phyloP scores from a whole-genome alignment of 1,140 invertebrate species.

The Tachypleus tridentatus region DNA sequence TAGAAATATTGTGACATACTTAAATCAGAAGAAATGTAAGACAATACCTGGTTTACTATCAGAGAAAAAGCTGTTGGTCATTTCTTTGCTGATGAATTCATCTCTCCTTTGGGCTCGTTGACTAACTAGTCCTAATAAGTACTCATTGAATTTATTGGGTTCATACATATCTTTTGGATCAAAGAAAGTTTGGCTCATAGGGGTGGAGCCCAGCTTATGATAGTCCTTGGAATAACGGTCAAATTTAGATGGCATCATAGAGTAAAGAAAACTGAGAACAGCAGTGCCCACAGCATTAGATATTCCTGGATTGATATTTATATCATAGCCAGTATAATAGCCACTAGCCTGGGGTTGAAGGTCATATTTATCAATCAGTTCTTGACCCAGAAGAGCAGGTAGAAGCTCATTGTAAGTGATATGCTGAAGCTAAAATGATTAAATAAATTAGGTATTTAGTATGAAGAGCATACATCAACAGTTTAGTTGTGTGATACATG shows the following conservation, averaged over 20 bases:
- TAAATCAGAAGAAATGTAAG: not conserved
- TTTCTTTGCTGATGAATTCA: constrained; percentile 39
- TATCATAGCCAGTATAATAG: constrained; percentile 64
- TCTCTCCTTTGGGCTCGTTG: constrained; percentile 40
- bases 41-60: constrained; percentile 24
- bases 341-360: constrained; percentile 49
- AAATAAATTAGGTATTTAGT: not conserved
- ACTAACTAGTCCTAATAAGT: constrained; percentile 36
- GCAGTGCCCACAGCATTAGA: constrained; percentile 60
- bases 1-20: not conserved
- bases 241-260: constrained; percentile 50
- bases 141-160: constrained; percentile 37
- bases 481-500: too few relatives aligned
- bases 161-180: constrained; percentile 44
- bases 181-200: constrained; percentile 43
- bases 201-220: constrained; percentile 33
- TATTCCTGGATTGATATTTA: constrained; percentile 57
- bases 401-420: constrained; percentile 43
- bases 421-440: constrained; percentile 36
- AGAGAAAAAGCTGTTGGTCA: constrained; percentile 40
- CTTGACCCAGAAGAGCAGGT: constrained; percentile 39
- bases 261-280: constrained; percentile 54
- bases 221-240: constrained; percentile 42
- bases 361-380: constrained; percentile 49
- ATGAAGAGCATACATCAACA: too few relatives aligned